phyloP scores from a whole-genome alignment of 35 echinoderm and acorn worm species.

The Apostichopus japonicus region DNA sequence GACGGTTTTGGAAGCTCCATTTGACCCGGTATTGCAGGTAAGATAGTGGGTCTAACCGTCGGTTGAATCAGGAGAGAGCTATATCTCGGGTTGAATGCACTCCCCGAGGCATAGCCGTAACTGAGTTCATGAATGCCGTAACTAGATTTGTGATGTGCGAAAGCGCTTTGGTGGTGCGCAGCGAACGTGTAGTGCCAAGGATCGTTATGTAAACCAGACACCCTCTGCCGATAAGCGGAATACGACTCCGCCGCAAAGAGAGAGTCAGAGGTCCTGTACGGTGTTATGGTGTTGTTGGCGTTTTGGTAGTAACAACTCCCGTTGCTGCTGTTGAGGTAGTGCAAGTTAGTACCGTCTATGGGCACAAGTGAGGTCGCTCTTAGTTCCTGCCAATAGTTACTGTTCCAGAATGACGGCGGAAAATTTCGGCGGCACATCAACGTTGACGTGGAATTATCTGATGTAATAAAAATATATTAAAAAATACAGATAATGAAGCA shows the following conservation, averaged over 20 bases:
- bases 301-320: conserved; percentile 39
- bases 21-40: conserved; percentile 81
- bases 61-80: conserved; percentile 94
- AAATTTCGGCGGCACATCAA: conserved; percentile 90
- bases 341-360: neutral
- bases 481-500: too few relatives aligned
- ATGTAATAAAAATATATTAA: neutral
- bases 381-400: conserved; percentile 63
- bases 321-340: conserved; percentile 43
- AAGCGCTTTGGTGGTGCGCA: conserved; percentile 70
- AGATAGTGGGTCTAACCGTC: conserved; percentile 75
- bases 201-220: conserved; percentile 7
- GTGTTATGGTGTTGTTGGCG: neutral
- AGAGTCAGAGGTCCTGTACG: conserved; percentile 27
- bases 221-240: conserved; percentile 29
- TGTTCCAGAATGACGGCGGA: conserved; percentile 98
- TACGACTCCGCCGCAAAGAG: conserved; percentile 70
- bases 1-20: conserved; percentile 74
- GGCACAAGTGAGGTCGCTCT: neutral
- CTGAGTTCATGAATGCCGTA: conserved; percentile 79
- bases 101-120: conserved; percentile 69
- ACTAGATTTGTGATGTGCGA: conserved; percentile 62
- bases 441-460: conserved; percentile 24
- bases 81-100: conserved; percentile 93
- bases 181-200: conserved; percentile 77